Conservation (phyloP, 2,888 invertebrate species). For the Lasiommata megera region DNA sequence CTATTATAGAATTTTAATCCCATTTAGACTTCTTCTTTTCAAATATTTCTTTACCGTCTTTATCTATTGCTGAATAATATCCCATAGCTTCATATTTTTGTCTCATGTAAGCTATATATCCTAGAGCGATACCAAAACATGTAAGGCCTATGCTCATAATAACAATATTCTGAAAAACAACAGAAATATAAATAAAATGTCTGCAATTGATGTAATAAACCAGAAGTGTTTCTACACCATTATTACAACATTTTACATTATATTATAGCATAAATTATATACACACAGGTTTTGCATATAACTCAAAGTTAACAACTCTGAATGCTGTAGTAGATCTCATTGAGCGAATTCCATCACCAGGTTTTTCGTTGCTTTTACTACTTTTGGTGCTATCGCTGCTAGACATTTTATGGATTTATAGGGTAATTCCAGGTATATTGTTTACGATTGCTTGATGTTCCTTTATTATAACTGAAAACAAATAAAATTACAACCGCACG, state of each 20-base stretch:
- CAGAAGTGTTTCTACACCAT: too few relatives aligned
- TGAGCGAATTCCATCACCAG: conserved; percentile 90
- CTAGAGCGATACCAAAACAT: conserved; percentile 87
- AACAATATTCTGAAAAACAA: conserved; percentile 86
- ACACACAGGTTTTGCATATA: conserved; percentile 91
- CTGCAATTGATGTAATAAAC: not conserved
- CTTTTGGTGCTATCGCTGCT: conserved; percentile 14
- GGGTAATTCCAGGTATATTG: too few relatives aligned
- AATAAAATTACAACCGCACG: too few relatives aligned
- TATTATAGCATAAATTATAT: not conserved
- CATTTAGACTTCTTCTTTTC: conserved; percentile 89
- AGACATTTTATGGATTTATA: conserved; percentile 17
- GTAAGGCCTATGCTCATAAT: conserved; percentile 92
- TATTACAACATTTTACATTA: not conserved
- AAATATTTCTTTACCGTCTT: conserved; percentile 89
- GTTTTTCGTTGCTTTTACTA: conserved; percentile 55
- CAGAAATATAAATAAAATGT: not conserved
- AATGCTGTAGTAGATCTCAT: conserved; percentile 88
- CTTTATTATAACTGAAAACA: too few relatives aligned
- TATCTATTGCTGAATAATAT: conserved; percentile 89
- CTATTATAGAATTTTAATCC: too few relatives aligned
- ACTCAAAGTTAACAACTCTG: conserved; percentile 92
- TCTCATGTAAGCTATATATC: conserved; percentile 93
- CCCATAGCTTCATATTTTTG: conserved; percentile 89
- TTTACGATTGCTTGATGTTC: too few relatives aligned